Conservation (phyloP, 2,888 invertebrate genomes). For the Pherbina coryleti region DNA sequence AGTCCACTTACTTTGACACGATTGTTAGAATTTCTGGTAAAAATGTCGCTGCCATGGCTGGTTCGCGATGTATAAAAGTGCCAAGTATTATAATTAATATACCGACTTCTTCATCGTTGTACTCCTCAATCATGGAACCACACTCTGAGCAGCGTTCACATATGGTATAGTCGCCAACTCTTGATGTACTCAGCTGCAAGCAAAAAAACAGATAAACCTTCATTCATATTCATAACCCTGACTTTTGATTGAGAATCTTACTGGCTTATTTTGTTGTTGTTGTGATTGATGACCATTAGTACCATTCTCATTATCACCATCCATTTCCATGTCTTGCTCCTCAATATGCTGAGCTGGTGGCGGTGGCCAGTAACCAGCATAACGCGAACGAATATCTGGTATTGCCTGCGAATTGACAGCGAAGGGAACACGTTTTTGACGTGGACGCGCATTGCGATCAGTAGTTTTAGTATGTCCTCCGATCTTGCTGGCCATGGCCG, state of each 20-base stretch:
- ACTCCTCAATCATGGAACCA: slow-evolving; percentile 88
- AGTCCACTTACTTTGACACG: slow-evolving; percentile 84
- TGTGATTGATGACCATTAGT: slow-evolving; percentile 53
- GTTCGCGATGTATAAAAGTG: slow-evolving; percentile 96
- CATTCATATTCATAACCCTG: not conserved
- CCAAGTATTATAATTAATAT: slow-evolving; percentile 93
- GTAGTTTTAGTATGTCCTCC: slow-evolving; percentile 60
- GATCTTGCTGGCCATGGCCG: slow-evolving; percentile 15
- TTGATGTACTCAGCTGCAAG: slow-evolving; percentile 72
- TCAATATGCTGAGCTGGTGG: slow-evolving; percentile 63
- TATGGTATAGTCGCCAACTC: slow-evolving; percentile 79
- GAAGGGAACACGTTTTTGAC: slow-evolving; percentile 72
- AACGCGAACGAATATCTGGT: slow-evolving; percentile 71
- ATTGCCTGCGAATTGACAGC: slow-evolving; percentile 72
- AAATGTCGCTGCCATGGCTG: slow-evolving; percentile 92
- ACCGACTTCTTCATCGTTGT: slow-evolving; percentile 96
- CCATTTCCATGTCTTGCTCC: slow-evolving; percentile 61
- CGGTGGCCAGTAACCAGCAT: slow-evolving; percentile 73
- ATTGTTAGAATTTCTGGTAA: slow-evolving; percentile 91
- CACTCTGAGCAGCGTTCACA: slow-evolving; percentile 86
- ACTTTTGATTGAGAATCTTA: slow-evolving; percentile 35
- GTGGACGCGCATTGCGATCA: slow-evolving; percentile 64
- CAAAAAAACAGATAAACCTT: not conserved
- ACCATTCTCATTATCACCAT: slow-evolving; percentile 54
- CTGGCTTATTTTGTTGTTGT: slow-evolving; percentile 54